Base-by-base conservation (phyloP, 2,888 invertebrate genomes). In the Eupithecia vulgata region DNA sequence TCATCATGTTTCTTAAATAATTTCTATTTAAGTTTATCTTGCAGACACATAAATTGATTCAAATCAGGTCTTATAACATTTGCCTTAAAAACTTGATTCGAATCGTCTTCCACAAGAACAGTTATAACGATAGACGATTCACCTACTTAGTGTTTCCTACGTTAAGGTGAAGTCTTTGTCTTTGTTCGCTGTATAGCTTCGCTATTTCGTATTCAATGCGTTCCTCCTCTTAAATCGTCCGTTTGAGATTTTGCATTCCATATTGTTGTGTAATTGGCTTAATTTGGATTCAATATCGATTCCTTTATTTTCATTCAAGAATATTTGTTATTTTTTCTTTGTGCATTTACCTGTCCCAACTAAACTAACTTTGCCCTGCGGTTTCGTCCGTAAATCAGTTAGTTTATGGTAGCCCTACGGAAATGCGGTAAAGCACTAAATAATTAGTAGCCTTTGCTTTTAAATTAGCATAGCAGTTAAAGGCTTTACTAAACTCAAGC, bases 121-220 rank as follows among this genome's bases (percentile, higher is more conserved):
- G 78, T 75, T 75, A 74, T 78, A 79, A 75, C 70, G 77, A 75
- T 70, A 70, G 75, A 68, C 78, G 79, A 81, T 82, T 82, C 81
- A 81, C 81, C 81, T 82, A 81, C 81, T 83, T 84, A 72, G 71
- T 67, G 67, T 74, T 71, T 74, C 59, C 70, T 74, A 62, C 52
- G 69, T 52, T 59, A 40, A 68, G 61, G 42, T 71, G 64, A 37
- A 64, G 70, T 67, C 67, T 57, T 64, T 64, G 73, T 81, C 80
- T 82, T 80, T 81, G 81, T 80, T 79, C 78, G 75, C 76, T 78
- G 70, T 76, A 79, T 69, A 69, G 75, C 68, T 37, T 73, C 65
- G 72, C 64, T 69, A 72, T 72, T 74, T 71, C 30, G 70, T 71
- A 74, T 69, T 71, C 76, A 67, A 73, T 65, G 66, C 68, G 57